Conservation (phyloP, 2,113 vertebrate species). For the Tichodroma muraria region DNA sequence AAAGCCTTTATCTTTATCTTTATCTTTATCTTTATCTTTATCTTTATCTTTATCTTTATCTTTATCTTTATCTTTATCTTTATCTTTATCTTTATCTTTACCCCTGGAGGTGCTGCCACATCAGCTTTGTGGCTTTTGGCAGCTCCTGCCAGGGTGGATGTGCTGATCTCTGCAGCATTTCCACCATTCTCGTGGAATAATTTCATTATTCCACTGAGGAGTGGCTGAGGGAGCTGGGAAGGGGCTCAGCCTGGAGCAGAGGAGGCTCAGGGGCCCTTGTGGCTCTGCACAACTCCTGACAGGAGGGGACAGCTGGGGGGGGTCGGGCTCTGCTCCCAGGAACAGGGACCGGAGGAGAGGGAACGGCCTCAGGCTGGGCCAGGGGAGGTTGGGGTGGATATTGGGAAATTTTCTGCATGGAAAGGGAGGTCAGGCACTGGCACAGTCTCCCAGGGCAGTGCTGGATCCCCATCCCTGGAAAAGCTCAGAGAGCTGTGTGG, state of each 20-base stretch:
- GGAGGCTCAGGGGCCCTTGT: not conserved
- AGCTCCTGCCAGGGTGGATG: not conserved
- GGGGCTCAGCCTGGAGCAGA: not conserved
- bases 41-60: too few species aligned
- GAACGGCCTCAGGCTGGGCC: not conserved
- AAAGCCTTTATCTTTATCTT: not conserved
- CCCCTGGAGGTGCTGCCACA: not conserved
- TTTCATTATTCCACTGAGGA: not conserved
- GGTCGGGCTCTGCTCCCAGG: not conserved
- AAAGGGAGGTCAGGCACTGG: not conserved
- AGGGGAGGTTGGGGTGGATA: rapidly evolving
- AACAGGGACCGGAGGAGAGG: not conserved
- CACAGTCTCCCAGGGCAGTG: not conserved
- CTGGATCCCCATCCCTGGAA: not conserved
- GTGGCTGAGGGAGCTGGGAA: not conserved
- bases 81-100: too few species aligned
- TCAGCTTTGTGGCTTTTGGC: not conserved
- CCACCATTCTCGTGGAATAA: not conserved
- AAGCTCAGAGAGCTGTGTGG: not conserved
- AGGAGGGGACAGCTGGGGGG: not conserved
- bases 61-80: too few species aligned
- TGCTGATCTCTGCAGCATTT: too few species aligned
- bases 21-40: too few species aligned
- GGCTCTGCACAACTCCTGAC: not conserved
- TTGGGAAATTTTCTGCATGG: rapidly evolving